Conservation (phyloP, 1,140 invertebrate species). For the Marisa cornuarietis region DNA sequence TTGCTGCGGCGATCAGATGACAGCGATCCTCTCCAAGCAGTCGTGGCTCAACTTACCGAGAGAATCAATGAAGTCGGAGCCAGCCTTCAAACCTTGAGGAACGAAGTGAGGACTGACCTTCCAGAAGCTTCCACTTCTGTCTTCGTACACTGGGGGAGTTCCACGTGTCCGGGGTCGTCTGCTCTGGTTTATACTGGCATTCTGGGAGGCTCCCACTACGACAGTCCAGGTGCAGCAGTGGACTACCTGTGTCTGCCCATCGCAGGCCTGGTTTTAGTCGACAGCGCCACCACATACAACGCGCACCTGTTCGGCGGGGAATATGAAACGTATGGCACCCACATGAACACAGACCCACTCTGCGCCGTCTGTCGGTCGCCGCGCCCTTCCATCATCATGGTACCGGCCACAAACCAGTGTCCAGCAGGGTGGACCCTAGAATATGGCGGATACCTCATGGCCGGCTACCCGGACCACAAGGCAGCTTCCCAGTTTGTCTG, state of each 20-base stretch:
- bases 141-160: neutral
- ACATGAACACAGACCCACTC: neutral
- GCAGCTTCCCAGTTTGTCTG: conserved; percentile 30
- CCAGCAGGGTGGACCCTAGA: conserved; percentile 37
- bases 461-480: conserved; percentile 16
- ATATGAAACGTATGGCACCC: neutral
- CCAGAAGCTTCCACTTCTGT: neutral
- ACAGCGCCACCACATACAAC: neutral
- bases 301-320: neutral
- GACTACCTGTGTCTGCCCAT: neutral
- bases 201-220: neutral
- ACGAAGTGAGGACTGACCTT: neutral
- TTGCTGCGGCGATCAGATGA: too few relatives aligned
- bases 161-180: neutral
- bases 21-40: too few relatives aligned
- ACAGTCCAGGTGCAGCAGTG: neutral
- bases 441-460: conserved; percentile 38
- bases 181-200: neutral
- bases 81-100: neutral
- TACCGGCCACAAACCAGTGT: conserved; percentile 42
- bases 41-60: too few relatives aligned
- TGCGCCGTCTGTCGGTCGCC: conserved; percentile 14
- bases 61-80: neutral
- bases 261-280: neutral
- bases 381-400: conserved; percentile 29